Conservation (phyloP, 2,888 invertebrate genomes). For the Eurytoma californica region DNA sequence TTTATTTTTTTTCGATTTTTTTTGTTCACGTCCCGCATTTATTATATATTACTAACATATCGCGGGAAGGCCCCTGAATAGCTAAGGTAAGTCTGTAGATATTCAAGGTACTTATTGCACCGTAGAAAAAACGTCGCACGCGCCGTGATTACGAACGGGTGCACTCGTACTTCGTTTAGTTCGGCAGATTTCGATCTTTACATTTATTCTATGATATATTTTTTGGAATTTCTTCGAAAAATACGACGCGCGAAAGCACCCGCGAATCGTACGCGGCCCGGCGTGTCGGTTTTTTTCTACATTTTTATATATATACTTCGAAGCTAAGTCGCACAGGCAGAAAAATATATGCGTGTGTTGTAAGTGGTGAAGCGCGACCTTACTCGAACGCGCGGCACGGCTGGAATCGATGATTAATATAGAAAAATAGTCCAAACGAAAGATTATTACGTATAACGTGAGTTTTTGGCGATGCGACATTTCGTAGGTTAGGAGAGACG, state of each 20-base stretch:
- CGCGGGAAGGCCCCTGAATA: conserved; percentile 33
- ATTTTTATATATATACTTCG: conserved; percentile 13
- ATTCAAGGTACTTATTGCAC: conserved; percentile 54
- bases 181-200: not conserved
- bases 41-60: conserved; percentile 25
- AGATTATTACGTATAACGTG: not conserved
- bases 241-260: not conserved
- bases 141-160: conserved; percentile 2
- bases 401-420: conserved; percentile 17
- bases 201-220: not conserved
- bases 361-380: conserved; percentile 36
- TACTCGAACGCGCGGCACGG: conserved; percentile 23
- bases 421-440: conserved; percentile 32
- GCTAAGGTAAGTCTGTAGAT: conserved; percentile 20
- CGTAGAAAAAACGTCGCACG: conserved; percentile 35
- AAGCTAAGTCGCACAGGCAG: conserved; percentile 41
- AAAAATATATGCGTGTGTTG: conserved; percentile 35
- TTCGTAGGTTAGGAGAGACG: not conserved
- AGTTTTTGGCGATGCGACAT: not conserved
- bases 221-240: too few species aligned
- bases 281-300: conserved; percentile 16
- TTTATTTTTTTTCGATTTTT: not conserved
- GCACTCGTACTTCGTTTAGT: not conserved
- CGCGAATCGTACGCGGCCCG: conserved; percentile 6
- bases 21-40: not conserved